These are phyloP conservation scores for Manacus vitellinus DNA, from an alignment of 2,113 vertebrate species.

Conservation along the genomic window DNA sequence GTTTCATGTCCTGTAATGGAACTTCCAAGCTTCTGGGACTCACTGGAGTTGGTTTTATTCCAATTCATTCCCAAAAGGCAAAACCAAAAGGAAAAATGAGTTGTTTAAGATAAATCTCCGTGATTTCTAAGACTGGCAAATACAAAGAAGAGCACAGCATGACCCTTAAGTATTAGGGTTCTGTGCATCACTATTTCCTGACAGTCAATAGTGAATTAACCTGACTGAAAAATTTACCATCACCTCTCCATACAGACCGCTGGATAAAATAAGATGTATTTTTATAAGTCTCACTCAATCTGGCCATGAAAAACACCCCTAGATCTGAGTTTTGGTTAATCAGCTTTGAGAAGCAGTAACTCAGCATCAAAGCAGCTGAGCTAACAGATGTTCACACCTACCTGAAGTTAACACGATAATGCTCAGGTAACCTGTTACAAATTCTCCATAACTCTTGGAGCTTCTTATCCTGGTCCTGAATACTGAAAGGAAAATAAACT, in stretches of 20 bases:
- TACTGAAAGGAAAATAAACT: constrained; percentile 67
- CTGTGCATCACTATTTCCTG: background rate
- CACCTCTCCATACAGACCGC: background rate
- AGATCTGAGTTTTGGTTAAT: background rate
- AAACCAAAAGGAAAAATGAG: background rate
- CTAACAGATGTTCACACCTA: constrained; percentile 26
- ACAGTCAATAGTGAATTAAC: background rate
- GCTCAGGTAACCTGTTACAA: constrained; percentile 93
- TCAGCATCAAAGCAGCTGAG: background rate
- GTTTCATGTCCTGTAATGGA: background rate
- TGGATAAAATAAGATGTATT: background rate
- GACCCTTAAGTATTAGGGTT: background rate
- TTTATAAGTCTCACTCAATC: background rate
- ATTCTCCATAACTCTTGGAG: constrained; percentile 95
- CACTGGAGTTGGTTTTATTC: background rate
- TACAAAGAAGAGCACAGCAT: background rate
- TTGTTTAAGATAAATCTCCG: background rate
- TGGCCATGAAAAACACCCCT: background rate
- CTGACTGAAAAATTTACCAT: background rate
- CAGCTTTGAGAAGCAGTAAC: background rate
- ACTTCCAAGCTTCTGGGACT: background rate
- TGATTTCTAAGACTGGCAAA: background rate
- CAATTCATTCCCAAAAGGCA: background rate
- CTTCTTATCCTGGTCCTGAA: constrained; percentile 93
- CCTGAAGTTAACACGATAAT: constrained; percentile 93